A percentile compares a stretch with the other conserved stretches of the same genome.
These are phyloP conservation scores for Melipona bicolor DNA, from an alignment of 2,888 invertebrate species.

Conservation along the genomic window DNA sequence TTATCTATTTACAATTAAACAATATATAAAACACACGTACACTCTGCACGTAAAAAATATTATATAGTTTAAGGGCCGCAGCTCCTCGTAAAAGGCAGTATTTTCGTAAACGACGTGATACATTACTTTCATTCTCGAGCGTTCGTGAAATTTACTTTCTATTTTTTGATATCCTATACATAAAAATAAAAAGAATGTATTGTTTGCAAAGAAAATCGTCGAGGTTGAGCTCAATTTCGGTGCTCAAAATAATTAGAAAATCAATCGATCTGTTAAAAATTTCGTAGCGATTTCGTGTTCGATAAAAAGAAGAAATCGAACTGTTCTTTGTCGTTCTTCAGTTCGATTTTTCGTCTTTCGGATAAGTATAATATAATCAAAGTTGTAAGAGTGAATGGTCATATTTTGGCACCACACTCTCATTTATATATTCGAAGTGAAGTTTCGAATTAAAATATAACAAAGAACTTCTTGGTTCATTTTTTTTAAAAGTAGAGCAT, in stretches of 20 bases:
- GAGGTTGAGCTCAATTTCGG: neutral
- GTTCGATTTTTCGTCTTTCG: neutral
- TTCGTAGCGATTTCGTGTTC: neutral
- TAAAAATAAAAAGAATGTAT: neutral
- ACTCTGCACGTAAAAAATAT: constrained; percentile 9
- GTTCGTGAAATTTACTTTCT: constrained; percentile 25
- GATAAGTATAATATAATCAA: neutral
- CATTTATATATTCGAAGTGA: neutral
- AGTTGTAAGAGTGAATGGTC: neutral
- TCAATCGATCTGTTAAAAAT: neutral
- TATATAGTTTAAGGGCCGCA: constrained; percentile 11
- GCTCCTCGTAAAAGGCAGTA: constrained; percentile 19
- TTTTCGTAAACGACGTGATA: constrained; percentile 33
- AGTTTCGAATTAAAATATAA: neutral
- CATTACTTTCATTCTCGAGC: constrained; percentile 15
- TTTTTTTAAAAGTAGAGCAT: neutral
- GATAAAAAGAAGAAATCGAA: neutral
- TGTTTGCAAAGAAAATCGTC: neutral
- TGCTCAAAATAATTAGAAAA: constrained; percentile 11
- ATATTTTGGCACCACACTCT: neutral
- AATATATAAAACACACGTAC: neutral
- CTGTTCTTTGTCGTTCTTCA: neutral
- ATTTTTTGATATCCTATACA: constrained; percentile 41
- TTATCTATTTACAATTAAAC: constrained; percentile 9
- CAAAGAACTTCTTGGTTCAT: neutral